phyloP scores from a whole-genome alignment of 2,888 invertebrate genomes.

The Lasioglossum oenotherae region DNA sequence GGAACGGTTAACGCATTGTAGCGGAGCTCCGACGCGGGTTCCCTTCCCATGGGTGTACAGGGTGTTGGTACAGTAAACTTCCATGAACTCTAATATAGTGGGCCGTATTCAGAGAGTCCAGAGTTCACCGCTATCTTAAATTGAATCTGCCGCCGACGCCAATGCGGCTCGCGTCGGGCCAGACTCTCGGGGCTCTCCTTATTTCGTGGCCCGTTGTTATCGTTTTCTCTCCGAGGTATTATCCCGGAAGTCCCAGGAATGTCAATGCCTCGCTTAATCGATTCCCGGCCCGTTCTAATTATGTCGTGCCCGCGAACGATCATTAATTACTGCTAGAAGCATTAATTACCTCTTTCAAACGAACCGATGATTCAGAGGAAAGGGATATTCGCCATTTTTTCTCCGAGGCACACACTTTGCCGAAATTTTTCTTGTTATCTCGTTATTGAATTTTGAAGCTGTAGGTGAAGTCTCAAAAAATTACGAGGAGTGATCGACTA shows the following conservation, averaged over 20 bases:
- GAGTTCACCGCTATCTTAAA: slow-evolving; percentile 78
- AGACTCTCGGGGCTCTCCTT: slow-evolving; percentile 65
- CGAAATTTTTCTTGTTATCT: background rate
- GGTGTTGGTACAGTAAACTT: slow-evolving; percentile 71
- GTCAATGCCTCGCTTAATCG: slow-evolving; percentile 35
- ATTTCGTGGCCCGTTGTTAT: slow-evolving; percentile 67
- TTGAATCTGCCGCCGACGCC: slow-evolving; percentile 79
- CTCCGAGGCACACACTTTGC: background rate
- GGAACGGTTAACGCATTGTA: slow-evolving; percentile 58
- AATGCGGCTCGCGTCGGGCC: slow-evolving; percentile 66
- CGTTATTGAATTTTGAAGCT: background rate
- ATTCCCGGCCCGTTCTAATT: slow-evolving; percentile 33
- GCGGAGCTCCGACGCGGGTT: slow-evolving; percentile 60
- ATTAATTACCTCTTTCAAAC: background rate
- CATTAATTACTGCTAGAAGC: slow-evolving; percentile 42
- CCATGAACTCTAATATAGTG: slow-evolving; percentile 73
- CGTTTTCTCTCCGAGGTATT: slow-evolving; percentile 65
- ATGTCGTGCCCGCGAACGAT: slow-evolving; percentile 7
- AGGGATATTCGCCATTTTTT: background rate
- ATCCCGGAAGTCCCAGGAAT: slow-evolving; percentile 47
- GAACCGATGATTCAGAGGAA: no score
- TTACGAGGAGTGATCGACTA: background rate
- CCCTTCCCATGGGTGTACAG: slow-evolving; percentile 55
- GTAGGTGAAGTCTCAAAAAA: background rate
- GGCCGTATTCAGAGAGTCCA: slow-evolving; percentile 72